Evolutionary conservation across 2,113 vertebrate species (phyloP), one percentile per base, ranked within the genome.

Genomic region (Zosterops borbonicus): DNA sequence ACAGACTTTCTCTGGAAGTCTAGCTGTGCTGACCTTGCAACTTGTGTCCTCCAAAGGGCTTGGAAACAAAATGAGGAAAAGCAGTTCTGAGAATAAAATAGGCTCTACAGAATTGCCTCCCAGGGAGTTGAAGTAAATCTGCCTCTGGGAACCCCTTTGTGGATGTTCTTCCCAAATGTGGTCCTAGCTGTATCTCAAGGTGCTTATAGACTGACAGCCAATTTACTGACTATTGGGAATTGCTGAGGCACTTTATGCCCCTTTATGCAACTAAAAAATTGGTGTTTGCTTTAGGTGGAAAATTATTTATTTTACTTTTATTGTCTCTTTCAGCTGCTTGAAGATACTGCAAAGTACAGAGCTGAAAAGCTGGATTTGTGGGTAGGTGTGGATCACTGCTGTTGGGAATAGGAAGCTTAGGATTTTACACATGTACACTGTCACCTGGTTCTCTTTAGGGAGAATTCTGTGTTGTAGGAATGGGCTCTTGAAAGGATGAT

Each of bases 321-420:
- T 65, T 0, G 2, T 73, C 10, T 88, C 71, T 95, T 94, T 89
- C 79, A 98, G 98, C 68, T 98, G 98, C 75, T 77, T 98, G 91
- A 86, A 95, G 55, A 97, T 98, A 95, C 93, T 98, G 47, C 95
- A 96, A 84, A 96, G 53, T 52, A 96, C 97, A 46, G 87, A 96
- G 15, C 58, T 98, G 91, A 95, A 77, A n/a, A 97, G 93, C 74
- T 98, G 98, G 98, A 97, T 97, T 33, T 98, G 97, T 80, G 98
- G 98, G 98, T 98, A 97, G 58, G 98, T 97, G 56, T 67, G 37
- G 33, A 46, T 87, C 14, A 35, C 29, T 83, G 47, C 44, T 80
- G 29, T n/a, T 78, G 64, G n/a, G 41, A 47, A 10, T 29, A 9
- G 7, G 29, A 42, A 28, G 12, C 37, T 39, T 64, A 55, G 67